Conservation (phyloP, 1,140 invertebrate species). For the Conus ventricosus region DNA sequence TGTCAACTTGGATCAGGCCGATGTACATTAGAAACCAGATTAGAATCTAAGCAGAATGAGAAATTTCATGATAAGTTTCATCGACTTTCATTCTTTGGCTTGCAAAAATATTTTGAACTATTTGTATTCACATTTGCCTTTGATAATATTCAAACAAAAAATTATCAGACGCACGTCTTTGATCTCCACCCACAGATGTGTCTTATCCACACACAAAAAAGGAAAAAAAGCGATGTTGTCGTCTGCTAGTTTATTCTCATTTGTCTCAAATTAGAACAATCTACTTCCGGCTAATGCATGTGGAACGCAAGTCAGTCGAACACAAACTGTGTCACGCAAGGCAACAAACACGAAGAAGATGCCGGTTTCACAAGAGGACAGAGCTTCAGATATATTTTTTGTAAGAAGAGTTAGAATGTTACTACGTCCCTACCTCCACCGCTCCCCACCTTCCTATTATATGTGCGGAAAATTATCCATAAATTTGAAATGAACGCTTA, state of each 20-base stretch:
- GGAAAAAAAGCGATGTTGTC: too few species aligned
- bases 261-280: neutral
- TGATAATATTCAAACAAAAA: slow-evolving; percentile 8
- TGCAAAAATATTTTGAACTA: neutral
- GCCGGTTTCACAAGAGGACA: slow-evolving; percentile 6
- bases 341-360: neutral
- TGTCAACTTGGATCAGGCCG: neutral
- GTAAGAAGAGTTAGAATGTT: neutral
- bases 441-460: too few species aligned
- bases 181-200: neutral
- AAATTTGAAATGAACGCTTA: too few species aligned
- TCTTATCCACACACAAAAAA: too few species aligned
- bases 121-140: neutral
- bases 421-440: too few species aligned
- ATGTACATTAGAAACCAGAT: slow-evolving; percentile 17
- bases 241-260: too few species aligned
- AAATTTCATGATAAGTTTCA: neutral
- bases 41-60: slow-evolving; percentile 21
- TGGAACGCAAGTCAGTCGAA: neutral
- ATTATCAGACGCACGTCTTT: neutral
- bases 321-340: too few species aligned
- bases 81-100: neutral
- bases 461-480: too few species aligned
- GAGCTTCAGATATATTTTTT: slow-evolving; percentile 4
- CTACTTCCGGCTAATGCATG: neutral